Conservation (phyloP, 2,888 invertebrate genomes). For the Phyllotreta cruciferae region DNA sequence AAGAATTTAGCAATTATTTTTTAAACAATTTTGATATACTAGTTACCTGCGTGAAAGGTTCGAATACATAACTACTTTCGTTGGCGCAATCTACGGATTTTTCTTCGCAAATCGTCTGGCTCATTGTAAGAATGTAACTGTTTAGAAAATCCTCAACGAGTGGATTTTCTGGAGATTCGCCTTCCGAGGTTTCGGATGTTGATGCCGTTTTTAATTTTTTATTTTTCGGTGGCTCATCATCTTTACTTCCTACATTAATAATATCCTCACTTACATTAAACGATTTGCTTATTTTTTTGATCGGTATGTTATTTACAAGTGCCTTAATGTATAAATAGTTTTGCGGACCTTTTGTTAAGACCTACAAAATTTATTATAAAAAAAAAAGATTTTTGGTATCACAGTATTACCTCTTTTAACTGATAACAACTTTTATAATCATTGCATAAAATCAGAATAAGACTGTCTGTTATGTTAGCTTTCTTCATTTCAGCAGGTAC, state of each 20-base stretch:
- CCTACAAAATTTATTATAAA: constrained; percentile 53
- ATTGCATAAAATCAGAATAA: constrained; percentile 84
- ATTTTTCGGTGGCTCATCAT: constrained; percentile 26
- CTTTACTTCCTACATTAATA: constrained; percentile 37
- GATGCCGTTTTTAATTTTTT: constrained; percentile 46
- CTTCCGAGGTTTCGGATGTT: constrained; percentile 44
- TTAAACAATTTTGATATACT: constrained; percentile 32
- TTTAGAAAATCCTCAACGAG: constrained; percentile 62
- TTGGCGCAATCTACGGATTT: constrained; percentile 30
- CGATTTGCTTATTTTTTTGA: constrained; percentile 66
- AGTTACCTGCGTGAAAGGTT: constrained; percentile 69
- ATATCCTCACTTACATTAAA: constrained; percentile 54
- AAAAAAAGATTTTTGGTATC: constrained; percentile 11
- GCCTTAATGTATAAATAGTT: constrained; percentile 70
- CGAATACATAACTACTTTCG: constrained; percentile 62
- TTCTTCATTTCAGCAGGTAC: constrained; percentile 76
- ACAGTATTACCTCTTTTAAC: constrained; percentile 65
- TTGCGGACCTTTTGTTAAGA: constrained; percentile 70
- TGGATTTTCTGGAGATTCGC: constrained; percentile 34
- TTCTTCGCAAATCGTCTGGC: constrained; percentile 60
- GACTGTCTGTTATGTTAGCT: constrained; percentile 63
- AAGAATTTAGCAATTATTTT: constrained; percentile 49
- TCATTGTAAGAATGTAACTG: constrained; percentile 75
- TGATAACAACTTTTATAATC: constrained; percentile 85
- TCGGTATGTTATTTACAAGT: constrained; percentile 65